Evolutionary conservation across 1,140 invertebrate species (phyloP).

Genomic region (Vanessa tameamea): DNA sequence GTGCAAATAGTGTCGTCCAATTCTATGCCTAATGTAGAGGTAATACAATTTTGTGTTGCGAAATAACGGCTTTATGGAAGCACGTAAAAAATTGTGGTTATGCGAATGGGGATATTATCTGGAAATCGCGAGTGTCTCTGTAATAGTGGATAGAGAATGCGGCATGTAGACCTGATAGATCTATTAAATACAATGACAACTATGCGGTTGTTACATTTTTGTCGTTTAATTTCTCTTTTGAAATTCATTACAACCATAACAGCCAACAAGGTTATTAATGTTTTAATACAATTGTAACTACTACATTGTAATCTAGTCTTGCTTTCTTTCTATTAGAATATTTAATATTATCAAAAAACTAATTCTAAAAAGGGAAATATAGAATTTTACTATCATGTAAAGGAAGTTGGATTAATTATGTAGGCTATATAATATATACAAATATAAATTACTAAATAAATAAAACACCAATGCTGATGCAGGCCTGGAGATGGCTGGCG

Average conservation of each 20-base stretch:
- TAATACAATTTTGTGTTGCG: background rate
- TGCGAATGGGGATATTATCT: background rate
- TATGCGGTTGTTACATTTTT: background rate
- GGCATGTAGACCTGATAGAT: background rate
- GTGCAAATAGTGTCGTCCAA: background rate
- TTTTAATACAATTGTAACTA: too few relatives aligned
- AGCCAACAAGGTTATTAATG: too few relatives aligned
- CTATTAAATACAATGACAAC: background rate
- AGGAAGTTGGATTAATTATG: too few relatives aligned
- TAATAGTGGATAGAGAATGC: conserved; percentile 1
- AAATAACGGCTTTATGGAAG: background rate
- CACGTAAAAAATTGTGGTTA: conserved; percentile 2
- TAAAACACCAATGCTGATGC: too few relatives aligned
- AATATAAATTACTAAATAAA: too few relatives aligned
- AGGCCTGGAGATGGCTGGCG: too few relatives aligned
- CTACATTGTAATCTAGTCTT: too few relatives aligned
- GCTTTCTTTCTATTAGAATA: too few relatives aligned
- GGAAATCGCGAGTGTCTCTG: background rate
- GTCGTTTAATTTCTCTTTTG: background rate
- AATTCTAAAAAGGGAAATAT: too few relatives aligned
- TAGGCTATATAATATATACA: too few relatives aligned
- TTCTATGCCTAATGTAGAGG: background rate
- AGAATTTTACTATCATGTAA: too few relatives aligned
- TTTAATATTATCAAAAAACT: too few relatives aligned
- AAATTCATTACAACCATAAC: background rate